Base-by-base conservation (phyloP, 2,888 invertebrate species). In the Papilio demoleus region DNA sequence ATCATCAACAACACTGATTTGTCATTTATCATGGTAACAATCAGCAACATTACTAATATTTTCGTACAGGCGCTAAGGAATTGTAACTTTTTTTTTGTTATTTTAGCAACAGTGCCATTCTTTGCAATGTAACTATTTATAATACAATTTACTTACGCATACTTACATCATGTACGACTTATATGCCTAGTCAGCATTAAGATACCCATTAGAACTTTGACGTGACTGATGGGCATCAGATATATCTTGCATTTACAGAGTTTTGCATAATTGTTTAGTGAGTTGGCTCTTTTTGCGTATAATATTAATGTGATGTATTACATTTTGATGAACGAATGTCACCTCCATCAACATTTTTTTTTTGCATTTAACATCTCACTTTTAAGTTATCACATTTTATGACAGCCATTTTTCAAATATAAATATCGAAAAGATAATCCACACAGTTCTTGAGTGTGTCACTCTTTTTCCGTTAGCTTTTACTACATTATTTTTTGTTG, bases 161-260 rank as follows among this genome's bases (percentile, higher is more conserved):
- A 31, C 14, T 27, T 31, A 27, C 11, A 12, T 27, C 50, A 12
- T 50, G 27, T 31, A n/a, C 4, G 31, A 31, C n/a, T 53, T 31
- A 14, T n/a, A 4, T 31, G 17, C 31, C n/a, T 27, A 53, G 27
- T 53, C 53, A 31, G 27, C 53, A 53, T n/a, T 53, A 3, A n/a
- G 27, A n/a, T 8, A 4, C 9, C 27, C 53, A 47, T 62, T 62
- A 62, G 24, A 40, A n/a, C 8, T 31, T 17, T 40, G 40, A 24
- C 40, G 24, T 60, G 60, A 60, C n/a, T 27, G 40, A 60, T 60
- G 40, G 12, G 14, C 40, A 60, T 60, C 40, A 24, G 22, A 60
- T 60, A 40, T 31, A 56, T 56, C 31, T 11, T 24, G n/a, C 24
- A 40, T 60, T 40, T 40, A 14, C 8, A 60, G 40, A 40, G 36